Percentiles rank a stretch among this genome's conserved stretches.
Conservation (phyloP, 53 echinoderm and acorn worm genomes). For the Temnopleurus reevesii region DNA sequence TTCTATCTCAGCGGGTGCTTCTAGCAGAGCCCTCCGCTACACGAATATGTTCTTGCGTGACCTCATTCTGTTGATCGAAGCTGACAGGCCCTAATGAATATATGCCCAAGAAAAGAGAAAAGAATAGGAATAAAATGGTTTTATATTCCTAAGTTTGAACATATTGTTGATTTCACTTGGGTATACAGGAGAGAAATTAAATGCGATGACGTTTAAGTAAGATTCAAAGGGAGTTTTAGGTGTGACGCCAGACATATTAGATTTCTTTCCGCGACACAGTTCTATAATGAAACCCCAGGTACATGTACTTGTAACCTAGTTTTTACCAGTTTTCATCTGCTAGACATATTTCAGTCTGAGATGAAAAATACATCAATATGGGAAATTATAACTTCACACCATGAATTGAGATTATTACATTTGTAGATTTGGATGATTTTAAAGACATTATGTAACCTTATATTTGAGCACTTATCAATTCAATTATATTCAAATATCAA, state of each 20-base stretch:
- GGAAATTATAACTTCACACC: too few relatives aligned
- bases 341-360: too few relatives aligned
- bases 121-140: not conserved
- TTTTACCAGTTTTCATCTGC: too few relatives aligned
- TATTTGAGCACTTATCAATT: too few relatives aligned
- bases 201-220: not conserved
- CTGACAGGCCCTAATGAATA: conserved; percentile 38
- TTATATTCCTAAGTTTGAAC: conserved; percentile 10
- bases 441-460: too few relatives aligned
- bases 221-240: not conserved
- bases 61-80: conserved; percentile 26
- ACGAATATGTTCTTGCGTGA: not conserved
- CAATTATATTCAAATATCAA: too few relatives aligned
- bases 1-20: not conserved
- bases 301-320: too few relatives aligned
- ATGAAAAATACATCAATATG: too few relatives aligned
- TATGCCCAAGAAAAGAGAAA: not conserved
- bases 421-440: too few relatives aligned
- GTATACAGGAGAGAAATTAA: not conserved
- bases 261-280: not conserved
- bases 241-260: conserved; percentile 1
- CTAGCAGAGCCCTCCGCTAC: not conserved
- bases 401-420: too few relatives aligned
- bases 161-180: not conserved
- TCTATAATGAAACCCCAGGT: not conserved